A percentile compares a stretch with the other conserved stretches of the same genome.
Conservation (phyloP, 2,888 invertebrate genomes). For the Alloplasta piceator region DNA sequence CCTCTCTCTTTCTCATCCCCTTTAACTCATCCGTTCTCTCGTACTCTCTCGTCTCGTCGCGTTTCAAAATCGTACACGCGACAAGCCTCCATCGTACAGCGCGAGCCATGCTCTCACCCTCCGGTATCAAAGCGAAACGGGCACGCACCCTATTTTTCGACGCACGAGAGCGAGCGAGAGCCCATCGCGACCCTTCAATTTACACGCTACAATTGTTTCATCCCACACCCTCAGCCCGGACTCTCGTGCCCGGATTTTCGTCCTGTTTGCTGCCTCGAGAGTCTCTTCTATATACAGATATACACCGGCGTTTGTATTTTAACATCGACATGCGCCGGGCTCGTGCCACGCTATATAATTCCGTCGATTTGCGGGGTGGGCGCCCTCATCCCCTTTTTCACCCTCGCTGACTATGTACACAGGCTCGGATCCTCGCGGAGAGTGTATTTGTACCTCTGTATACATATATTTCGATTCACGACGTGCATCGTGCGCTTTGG, state of each 20-base stretch:
- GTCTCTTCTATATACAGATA: slow-evolving; percentile 15
- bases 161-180: slow-evolving; percentile 16
- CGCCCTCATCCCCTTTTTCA: slow-evolving; percentile 16
- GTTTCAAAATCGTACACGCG: slow-evolving; percentile 56
- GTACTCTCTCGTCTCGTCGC: slow-evolving; percentile 47
- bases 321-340: slow-evolving; percentile 46
- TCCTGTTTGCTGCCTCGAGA: slow-evolving; percentile 20
- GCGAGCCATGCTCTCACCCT: slow-evolving; percentile 42
- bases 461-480: slow-evolving; percentile 15
- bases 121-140: slow-evolving; percentile 59
- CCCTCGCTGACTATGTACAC: slow-evolving; percentile 4
- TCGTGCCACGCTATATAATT: slow-evolving; percentile 54
- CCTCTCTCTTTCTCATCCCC: slow-evolving; percentile 44
- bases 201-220: slow-evolving; percentile 75
- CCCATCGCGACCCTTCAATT: slow-evolving; percentile 67
- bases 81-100: slow-evolving; percentile 47
- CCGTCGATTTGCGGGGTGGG: slow-evolving; percentile 48
- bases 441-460: slow-evolving; percentile 20
- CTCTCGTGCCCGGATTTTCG: slow-evolving; percentile 47
- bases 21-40: slow-evolving; percentile 17
- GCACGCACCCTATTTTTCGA: slow-evolving; percentile 64
- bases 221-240: slow-evolving; percentile 58
- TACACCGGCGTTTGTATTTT: not conserved
- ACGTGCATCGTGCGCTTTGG: not conserved
- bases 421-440: not conserved